Conservation (phyloP, 2,797 vertebrate species). For the Falco rusticolus region DNA sequence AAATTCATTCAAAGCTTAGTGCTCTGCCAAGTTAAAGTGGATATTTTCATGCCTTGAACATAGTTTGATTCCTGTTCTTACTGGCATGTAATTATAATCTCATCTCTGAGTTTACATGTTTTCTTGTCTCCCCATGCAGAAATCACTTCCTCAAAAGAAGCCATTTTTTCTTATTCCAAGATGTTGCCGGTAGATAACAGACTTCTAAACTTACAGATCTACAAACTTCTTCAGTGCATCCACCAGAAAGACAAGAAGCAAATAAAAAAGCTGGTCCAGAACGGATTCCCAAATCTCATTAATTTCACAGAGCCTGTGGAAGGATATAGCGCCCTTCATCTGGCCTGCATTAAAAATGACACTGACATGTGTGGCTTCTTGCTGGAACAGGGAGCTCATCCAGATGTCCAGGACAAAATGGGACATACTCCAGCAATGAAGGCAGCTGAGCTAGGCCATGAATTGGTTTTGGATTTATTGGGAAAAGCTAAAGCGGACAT, state of each 20-base stretch:
- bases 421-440: conserved; percentile 88
- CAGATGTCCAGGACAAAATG: conserved; percentile 83
- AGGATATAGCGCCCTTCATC: conserved; percentile 84
- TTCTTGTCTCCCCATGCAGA: conserved; percentile 11
- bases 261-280: conserved; percentile 83
- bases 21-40: background rate
- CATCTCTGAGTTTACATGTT: background rate
- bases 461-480: conserved; percentile 80
- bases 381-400: conserved; percentile 81
- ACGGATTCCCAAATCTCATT: conserved; percentile 86
- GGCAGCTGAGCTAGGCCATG: conserved; percentile 87
- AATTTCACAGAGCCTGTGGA: conserved; percentile 87
- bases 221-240: conserved; percentile 89
- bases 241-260: conserved; percentile 79
- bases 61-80: background rate
- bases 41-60: background rate
- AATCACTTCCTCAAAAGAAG: conserved; percentile 22
- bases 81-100: background rate
- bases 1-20: background rate
- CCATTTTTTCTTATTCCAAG: background rate
- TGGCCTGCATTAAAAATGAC: conserved; percentile 84
- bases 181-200: conserved; percentile 75
- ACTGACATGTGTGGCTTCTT: conserved; percentile 86
- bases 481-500: conserved; percentile 82
- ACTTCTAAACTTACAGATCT: conserved; percentile 87